Base-by-base conservation (phyloP, 2,113 vertebrate genomes). In the Embiotoca jacksoni region DNA sequence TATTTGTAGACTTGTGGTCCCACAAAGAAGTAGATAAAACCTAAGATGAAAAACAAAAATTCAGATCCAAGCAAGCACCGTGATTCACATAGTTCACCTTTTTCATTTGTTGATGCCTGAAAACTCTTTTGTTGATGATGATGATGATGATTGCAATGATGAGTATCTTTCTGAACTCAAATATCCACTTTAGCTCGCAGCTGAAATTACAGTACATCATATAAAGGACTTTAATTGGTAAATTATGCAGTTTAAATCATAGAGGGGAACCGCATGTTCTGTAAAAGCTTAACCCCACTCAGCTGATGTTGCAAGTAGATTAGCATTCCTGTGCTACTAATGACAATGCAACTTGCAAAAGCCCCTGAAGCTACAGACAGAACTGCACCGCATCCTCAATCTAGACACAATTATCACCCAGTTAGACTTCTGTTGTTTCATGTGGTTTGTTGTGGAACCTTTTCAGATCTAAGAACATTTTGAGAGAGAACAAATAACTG, bases 11-110 rank as follows among this genome's bases (percentile, higher is more conserved):
- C 93, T 47, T 91, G 80, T 47, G 92, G 74, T 70, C 93, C 92
- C 15, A 90, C 47, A 81, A 95, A 95, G 79, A 95, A 94, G 85
- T 92, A 87, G 77, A 95, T 90, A 75, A 92, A 93, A 63, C 87
- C 94, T 95, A 69, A 36, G 56, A 82, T 49, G 58, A 68, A 14
- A 74, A 69, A 16, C 1, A 10, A 55, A 49, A 15, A 7, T 61
- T 75, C 0, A 72, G 66, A 32, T 23, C 23, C 23, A 35, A 6
- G 6, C 6, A 46, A 62, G 55, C 31, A 54, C 5, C 64, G 60
- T 37, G 7, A 69, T 49, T 72, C 33, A 57, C 33, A 70, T 46
- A 60, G 66, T 73, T 68, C 35, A 44, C 15, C 2, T 52, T 41
- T 8, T 14, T 35, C 2, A 31, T 55, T 3, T 32, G 31, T 30